These are phyloP conservation scores for Microcebus murinus DNA, from an alignment of 2,113 vertebrate genomes.

Conservation along the genomic window DNA sequence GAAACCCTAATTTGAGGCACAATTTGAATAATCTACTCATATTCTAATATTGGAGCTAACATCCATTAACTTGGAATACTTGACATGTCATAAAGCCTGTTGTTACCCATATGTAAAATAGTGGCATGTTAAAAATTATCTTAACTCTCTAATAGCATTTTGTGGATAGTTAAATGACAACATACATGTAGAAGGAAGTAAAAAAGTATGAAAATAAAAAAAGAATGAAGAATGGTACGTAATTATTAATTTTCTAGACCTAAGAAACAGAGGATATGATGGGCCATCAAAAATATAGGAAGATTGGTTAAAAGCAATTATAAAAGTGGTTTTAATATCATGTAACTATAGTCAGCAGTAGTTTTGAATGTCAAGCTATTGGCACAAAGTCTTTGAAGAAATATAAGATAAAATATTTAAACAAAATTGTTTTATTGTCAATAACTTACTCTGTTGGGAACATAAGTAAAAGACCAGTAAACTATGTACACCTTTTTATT, in stretches of 20 bases:
- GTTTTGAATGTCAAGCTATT: background rate
- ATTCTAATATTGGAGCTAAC: background rate
- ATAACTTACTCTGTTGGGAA: background rate
- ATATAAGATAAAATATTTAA: background rate
- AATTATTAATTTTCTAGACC: background rate
- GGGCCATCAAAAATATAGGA: background rate
- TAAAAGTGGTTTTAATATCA: background rate
- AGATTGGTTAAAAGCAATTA: background rate
- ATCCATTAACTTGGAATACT: background rate
- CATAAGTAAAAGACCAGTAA: background rate
- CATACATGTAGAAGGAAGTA: background rate
- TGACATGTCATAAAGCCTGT: background rate
- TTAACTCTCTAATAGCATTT: background rate
- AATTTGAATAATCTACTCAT: background rate
- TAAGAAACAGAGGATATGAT: background rate
- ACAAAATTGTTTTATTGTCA: background rate
- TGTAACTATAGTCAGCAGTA: background rate
- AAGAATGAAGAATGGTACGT: background rate
- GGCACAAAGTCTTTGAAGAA: background rate
- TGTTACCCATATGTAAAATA: background rate
- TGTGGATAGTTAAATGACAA: background rate
- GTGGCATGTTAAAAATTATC: background rate
- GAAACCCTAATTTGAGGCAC: background rate
- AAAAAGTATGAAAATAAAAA: background rate
- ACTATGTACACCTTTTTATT: background rate